Conservation (phyloP, 2,797 vertebrate species). For the Onychomys torridus region DNA sequence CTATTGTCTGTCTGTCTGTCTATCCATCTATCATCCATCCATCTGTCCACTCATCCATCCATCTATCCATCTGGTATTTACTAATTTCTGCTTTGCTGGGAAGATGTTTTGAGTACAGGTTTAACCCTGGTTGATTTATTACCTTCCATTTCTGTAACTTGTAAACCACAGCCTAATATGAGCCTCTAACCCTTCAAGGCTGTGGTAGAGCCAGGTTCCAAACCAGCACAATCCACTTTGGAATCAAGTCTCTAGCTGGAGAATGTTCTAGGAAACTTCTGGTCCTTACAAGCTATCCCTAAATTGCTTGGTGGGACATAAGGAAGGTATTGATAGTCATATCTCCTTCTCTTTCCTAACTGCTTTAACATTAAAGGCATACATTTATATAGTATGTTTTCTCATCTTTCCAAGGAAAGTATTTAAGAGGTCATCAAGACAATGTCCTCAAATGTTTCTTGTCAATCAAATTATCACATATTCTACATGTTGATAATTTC, state of each 20-base stretch:
- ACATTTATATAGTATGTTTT: neutral
- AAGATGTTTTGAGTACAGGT: constrained; percentile 30
- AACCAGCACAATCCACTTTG: neutral
- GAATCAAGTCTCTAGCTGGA: constrained; percentile 1
- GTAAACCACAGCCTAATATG: constrained; percentile 17
- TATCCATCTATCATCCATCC: neutral
- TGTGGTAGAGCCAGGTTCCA: neutral
- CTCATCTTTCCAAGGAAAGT: constrained; percentile 2
- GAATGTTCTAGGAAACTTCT: constrained; percentile 24
- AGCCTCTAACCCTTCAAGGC: neutral
- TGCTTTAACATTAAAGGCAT: constrained; percentile 20
- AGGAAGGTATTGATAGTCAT: neutral
- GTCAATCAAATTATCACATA: neutral
- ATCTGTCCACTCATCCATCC: neutral
- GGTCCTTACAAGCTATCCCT: neutral
- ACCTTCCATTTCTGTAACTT: constrained; percentile 50
- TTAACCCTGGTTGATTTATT: neutral
- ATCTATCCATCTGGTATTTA: neutral
- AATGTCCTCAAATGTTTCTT: neutral
- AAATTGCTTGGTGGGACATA: neutral
- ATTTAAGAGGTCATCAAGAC: neutral
- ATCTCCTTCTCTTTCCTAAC: constrained; percentile 9
- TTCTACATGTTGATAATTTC: neutral
- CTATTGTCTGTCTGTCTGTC: neutral
- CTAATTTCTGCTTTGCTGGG: neutral